Conservation (phyloP, 2,113 vertebrate species). For the Anguilla rostrata region DNA sequence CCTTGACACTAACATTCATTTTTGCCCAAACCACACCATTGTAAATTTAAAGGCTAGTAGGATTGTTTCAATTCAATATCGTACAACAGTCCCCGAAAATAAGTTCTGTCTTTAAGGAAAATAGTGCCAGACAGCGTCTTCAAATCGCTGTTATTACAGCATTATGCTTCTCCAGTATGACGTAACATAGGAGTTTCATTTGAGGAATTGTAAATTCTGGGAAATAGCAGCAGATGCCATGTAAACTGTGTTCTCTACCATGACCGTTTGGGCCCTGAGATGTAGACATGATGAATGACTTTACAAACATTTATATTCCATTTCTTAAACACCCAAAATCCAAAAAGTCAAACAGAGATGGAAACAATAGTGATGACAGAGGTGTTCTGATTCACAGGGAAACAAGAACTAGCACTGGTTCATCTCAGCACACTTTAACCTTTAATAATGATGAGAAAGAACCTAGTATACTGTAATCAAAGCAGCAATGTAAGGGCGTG, state of each 20-base stretch:
- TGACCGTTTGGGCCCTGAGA: not conserved
- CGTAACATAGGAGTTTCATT: slow-evolving; percentile 1
- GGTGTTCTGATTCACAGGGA: not conserved
- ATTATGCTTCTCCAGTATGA: not conserved
- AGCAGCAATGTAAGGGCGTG: too few species aligned
- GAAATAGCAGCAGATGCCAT: slow-evolving; percentile 8
- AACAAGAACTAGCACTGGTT: too few species aligned
- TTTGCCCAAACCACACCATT: not conserved
- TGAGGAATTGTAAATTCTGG: not conserved
- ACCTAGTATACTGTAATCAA: too few species aligned
- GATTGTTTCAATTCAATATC: not conserved
- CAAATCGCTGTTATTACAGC: slow-evolving; percentile 2
- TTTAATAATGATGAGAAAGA: too few species aligned
- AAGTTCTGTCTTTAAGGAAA: not conserved
- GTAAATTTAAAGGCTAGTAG: not conserved
- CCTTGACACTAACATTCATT: slow-evolving; percentile 12
- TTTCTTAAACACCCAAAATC: slow-evolving; percentile 17
- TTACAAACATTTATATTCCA: slow-evolving; percentile 27
- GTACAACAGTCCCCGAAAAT: too few species aligned
- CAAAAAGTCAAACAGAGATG: slow-evolving; percentile 8
- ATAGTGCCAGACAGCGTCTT: not conserved
- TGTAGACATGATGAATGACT: slow-evolving; percentile 17
- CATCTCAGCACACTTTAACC: too few species aligned
- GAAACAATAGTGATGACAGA: slow-evolving; percentile 13
- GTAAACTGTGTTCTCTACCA: not conserved